Percentiles rank a stretch among this genome's conserved stretches.
Evolutionary conservation across 2,113 vertebrate genomes (phyloP).

Genomic region (Bungarus multicinctus): DNA sequence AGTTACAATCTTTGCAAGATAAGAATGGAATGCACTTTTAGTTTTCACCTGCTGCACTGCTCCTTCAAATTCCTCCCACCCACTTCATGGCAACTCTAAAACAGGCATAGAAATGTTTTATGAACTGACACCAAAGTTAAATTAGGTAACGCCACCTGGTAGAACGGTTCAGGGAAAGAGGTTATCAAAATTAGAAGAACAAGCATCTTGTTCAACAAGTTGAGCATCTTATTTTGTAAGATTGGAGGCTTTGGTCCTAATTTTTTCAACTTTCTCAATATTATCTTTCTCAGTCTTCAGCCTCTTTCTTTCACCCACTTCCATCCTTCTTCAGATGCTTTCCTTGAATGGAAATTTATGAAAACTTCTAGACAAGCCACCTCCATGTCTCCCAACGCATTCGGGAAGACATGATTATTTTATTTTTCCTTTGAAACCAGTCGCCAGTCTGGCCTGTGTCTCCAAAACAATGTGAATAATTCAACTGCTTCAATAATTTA

Average conservation of each 20-base stretch:
- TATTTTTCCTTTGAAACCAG: not conserved
- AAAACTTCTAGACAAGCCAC: not conserved
- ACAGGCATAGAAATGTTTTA: too few species aligned
- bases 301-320: not conserved
- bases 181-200: not conserved
- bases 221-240: not conserved
- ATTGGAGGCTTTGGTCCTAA: not conserved
- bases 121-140: too few species aligned
- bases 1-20: too few species aligned
- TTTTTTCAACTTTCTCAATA: not conserved
- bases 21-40: too few species aligned
- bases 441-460: not conserved
- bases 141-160: too few species aligned
- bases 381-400: not conserved
- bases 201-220: not conserved
- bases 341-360: not conserved
- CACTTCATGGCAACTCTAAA: too few species aligned
- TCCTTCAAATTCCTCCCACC: too few species aligned
- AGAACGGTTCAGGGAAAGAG: not conserved
- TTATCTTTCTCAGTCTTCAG: not conserved
- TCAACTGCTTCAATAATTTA: conserved; percentile 14
- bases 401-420: not conserved
- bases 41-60: too few species aligned
- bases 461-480: conserved; percentile 5
- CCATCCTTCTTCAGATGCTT: not conserved